phyloP scores from a whole-genome alignment of 1,140 invertebrate species.

The Brachionus angularis region DNA sequence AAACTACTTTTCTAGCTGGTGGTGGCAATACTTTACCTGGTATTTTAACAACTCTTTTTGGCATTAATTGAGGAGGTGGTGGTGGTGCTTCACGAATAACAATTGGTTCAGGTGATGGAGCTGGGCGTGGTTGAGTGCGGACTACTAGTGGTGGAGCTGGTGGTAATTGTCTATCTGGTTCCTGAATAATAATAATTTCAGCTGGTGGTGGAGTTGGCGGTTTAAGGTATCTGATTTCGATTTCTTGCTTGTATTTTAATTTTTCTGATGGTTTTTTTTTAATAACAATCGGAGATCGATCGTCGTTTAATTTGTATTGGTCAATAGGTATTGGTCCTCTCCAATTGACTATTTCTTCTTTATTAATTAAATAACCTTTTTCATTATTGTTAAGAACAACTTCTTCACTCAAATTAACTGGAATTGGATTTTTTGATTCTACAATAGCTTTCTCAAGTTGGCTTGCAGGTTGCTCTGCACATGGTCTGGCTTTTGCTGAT shows the following conservation, averaged over 20 bases:
- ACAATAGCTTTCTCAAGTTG: slow-evolving; percentile 21
- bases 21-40: slow-evolving; percentile 39
- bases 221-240: slow-evolving; percentile 31
- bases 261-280: slow-evolving; percentile 41
- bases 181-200: slow-evolving; percentile 28
- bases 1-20: slow-evolving; percentile 25
- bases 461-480: not conserved
- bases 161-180: slow-evolving; percentile 25
- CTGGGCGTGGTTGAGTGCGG: not conserved
- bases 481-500: slow-evolving; percentile 9
- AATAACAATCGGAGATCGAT: slow-evolving; percentile 18
- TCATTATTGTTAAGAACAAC: slow-evolving; percentile 18
- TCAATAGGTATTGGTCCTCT: slow-evolving; percentile 30
- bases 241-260: slow-evolving; percentile 37
- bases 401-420: slow-evolving; percentile 9
- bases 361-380: slow-evolving; percentile 28
- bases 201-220: slow-evolving; percentile 22
- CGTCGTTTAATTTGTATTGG: slow-evolving; percentile 17
- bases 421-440: slow-evolving; percentile 18
- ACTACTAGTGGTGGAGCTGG: slow-evolving; percentile 38
- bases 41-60: slow-evolving; percentile 2
- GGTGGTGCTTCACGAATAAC: slow-evolving; percentile 36
- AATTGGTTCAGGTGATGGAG: slow-evolving; percentile 14
- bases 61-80: not conserved
- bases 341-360: slow-evolving; percentile 29